Conservation (phyloP, 2,888 invertebrate genomes). For the Plebejus melissa region DNA sequence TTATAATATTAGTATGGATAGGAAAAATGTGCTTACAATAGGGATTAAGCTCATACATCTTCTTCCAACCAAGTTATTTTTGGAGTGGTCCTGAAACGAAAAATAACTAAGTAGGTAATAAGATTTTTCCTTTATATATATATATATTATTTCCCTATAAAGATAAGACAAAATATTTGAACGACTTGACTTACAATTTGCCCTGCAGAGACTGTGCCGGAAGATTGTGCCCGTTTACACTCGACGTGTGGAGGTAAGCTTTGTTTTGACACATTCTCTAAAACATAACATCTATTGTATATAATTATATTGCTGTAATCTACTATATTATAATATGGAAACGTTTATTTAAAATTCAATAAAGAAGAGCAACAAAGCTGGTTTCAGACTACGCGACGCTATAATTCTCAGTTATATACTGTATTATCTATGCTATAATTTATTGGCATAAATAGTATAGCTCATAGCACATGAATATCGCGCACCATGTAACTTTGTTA, state of each 20-base stretch:
- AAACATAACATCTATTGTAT: neutral
- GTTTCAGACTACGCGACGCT: too few species aligned
- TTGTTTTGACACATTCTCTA: neutral
- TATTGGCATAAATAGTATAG: too few species aligned
- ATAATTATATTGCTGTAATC: too few species aligned
- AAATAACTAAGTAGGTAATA: neutral
- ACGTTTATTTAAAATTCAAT: too few species aligned
- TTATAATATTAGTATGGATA: neutral
- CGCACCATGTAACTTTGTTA: too few species aligned
- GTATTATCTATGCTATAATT: too few species aligned
- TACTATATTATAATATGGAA: too few species aligned
- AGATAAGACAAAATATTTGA: neutral
- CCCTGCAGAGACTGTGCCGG: neutral
- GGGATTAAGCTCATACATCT: conserved; percentile 60
- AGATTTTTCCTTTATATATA: neutral
- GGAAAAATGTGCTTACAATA: conserved; percentile 42
- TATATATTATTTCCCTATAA: too few species aligned
- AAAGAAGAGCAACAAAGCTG: too few species aligned
- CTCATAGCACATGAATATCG: too few species aligned
- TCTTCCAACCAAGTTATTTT: conserved; percentile 41
- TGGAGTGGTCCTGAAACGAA: conserved; percentile 43
- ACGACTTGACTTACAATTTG: conserved; percentile 1
- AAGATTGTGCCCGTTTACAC: conserved; percentile 3
- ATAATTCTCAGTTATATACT: too few species aligned
- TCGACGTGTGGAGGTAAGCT: neutral